Percentiles rank a stretch among this genome's conserved stretches.
These are phyloP conservation scores for Alligator mississippiensis DNA, from an alignment of 2,113 vertebrate species.

Conservation along the genomic window DNA sequence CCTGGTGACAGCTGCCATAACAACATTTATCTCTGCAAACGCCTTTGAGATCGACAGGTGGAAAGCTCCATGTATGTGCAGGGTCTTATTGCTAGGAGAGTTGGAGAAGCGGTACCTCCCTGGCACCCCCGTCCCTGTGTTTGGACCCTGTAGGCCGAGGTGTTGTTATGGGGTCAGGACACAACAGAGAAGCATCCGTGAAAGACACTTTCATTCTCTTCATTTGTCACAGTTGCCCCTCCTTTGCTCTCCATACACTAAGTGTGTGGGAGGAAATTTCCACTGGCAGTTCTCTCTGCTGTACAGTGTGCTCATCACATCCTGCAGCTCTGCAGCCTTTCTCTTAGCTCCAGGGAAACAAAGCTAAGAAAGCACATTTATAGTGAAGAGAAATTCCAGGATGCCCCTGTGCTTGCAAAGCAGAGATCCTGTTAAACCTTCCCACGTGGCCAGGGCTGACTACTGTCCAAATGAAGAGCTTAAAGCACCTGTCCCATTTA, in stretches of 20 bases:
- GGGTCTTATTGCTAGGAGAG: neutral
- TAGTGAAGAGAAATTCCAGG: neutral
- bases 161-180: neutral
- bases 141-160: neutral
- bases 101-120: neutral
- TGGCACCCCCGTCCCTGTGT: neutral
- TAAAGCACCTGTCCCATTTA: neutral
- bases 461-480: rapidly evolving
- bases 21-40: rapidly evolving
- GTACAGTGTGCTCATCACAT: neutral
- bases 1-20: neutral
- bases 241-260: conserved; percentile 2
- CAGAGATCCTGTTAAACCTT: neutral
- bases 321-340: neutral
- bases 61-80: neutral
- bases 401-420: neutral
- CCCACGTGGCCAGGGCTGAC: rapidly evolving
- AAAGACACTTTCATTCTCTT: neutral
- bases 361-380: neutral
- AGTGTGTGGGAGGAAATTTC: conserved; percentile 38
- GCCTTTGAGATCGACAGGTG: neutral
- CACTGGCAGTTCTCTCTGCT: neutral
- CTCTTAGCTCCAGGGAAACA: neutral
- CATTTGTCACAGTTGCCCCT: neutral
- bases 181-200: neutral